Evolutionary conservation across 2,113 vertebrate genomes (phyloP).

Genomic region (Notiomystis cincta): DNA sequence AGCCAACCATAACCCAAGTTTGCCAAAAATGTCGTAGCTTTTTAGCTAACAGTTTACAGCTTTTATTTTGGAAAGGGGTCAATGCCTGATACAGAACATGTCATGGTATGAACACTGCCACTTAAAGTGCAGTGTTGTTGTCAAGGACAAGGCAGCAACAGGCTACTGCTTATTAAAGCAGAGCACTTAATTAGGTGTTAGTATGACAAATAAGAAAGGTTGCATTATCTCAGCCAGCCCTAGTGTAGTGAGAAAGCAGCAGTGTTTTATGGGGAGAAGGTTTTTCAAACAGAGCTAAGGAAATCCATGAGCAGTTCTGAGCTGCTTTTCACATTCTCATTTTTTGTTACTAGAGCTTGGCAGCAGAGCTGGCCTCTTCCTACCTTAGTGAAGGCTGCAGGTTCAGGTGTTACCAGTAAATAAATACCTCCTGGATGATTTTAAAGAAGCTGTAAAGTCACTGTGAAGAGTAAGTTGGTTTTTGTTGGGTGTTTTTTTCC

Average conservation of each 20-base stretch:
- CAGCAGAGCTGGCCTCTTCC: neutral
- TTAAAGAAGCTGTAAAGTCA: neutral
- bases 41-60: neutral
- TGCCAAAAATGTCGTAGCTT: neutral
- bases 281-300: neutral
- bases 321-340: neutral
- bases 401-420: neutral
- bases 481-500: neutral
- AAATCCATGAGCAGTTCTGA: neutral
- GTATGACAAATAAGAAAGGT: neutral
- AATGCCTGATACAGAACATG: neutral
- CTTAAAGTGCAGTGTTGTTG: neutral
- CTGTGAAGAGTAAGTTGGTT: neutral
- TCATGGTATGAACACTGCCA: neutral
- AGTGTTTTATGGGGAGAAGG: neutral
- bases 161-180: neutral
- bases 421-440: neutral
- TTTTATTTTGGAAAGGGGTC: neutral
- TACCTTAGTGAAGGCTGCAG: neutral
- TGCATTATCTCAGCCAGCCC: neutral
- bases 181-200: neutral
- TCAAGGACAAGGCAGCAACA: neutral
- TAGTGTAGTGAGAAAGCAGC: neutral
- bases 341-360: neutral
- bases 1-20: neutral